Percentiles rank a stretch among this genome's conserved stretches.
Evolutionary conservation across 2,888 invertebrate species (phyloP).

Genomic region (Synanthedon myopaeformis): DNA sequence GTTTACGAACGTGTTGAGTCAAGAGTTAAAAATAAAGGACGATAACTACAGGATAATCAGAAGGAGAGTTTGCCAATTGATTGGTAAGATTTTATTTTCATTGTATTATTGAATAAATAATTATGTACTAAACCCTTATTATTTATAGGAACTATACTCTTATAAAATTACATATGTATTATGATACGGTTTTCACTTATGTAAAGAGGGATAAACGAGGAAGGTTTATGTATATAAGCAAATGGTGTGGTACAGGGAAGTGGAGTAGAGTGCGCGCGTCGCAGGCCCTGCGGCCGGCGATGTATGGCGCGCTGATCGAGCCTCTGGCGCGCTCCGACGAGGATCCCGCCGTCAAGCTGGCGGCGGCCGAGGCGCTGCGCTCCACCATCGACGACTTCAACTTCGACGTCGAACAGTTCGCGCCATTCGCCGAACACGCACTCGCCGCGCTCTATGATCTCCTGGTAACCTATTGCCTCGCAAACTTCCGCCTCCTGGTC

Average conservation of each 20-base stretch:
- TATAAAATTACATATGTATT: background rate
- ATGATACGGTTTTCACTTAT: too few relatives aligned
- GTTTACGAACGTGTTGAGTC: constrained; percentile 84
- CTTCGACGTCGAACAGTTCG: constrained; percentile 87
- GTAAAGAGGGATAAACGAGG: too few relatives aligned
- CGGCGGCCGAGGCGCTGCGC: constrained; percentile 87
- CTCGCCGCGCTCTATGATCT: constrained; percentile 86
- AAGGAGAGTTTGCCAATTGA: constrained; percentile 85
- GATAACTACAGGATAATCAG: constrained; percentile 87
- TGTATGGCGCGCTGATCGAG: constrained; percentile 83
- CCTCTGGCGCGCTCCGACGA: constrained; percentile 75
- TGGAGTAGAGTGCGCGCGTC: constrained; percentile 89
- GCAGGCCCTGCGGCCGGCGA: constrained; percentile 79
- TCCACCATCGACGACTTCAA: constrained; percentile 92
- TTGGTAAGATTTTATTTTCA: constrained; percentile 64
- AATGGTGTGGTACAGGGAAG: constrained; percentile 38
- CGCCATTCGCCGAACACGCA: constrained; percentile 82
- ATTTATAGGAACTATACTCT: background rate
- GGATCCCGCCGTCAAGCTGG: constrained; percentile 89
- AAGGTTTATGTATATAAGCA: constrained; percentile 1
- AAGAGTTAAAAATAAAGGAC: constrained; percentile 85
- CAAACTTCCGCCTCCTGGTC: too few relatives aligned
- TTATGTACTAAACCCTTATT: too few relatives aligned
- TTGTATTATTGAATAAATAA: background rate
- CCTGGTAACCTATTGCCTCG: constrained; percentile 61